phyloP scores from a whole-genome alignment of 1,140 invertebrate genomes.

The Pristionchus pacificus region DNA sequence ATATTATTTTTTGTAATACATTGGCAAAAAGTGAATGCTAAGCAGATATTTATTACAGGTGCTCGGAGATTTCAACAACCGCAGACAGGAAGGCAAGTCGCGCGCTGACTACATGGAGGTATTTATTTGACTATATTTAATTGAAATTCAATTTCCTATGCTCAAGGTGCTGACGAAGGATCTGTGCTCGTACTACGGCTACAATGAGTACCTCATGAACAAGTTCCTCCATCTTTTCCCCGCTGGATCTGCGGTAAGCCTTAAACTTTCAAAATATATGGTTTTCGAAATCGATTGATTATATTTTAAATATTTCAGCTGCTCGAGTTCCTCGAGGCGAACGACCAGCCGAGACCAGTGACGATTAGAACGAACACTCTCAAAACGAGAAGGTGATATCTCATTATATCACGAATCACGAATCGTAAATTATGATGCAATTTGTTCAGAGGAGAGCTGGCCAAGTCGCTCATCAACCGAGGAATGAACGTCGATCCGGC shows the following conservation, averaged over 20 bases:
- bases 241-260: slow-evolving; percentile 46
- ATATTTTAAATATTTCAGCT: slow-evolving; percentile 61
- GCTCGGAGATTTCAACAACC: slow-evolving; percentile 79
- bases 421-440: background rate
- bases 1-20: too few species aligned
- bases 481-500: slow-evolving; percentile 97
- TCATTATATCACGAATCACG: background rate
- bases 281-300: slow-evolving; percentile 2
- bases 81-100: slow-evolving; percentile 71
- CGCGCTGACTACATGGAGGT: slow-evolving; percentile 71
- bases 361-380: slow-evolving; percentile 92
- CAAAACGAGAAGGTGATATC: slow-evolving; percentile 70
- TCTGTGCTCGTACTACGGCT: slow-evolving; percentile 86
- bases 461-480: slow-evolving; percentile 79
- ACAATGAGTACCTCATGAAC: slow-evolving; percentile 92
- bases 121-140: slow-evolving; percentile 1
- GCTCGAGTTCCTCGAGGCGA: slow-evolving; percentile 91
- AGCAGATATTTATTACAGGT: slow-evolving; percentile 68
- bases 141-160: slow-evolving; percentile 63
- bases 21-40: slow-evolving; percentile 69
- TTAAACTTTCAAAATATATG: too few species aligned
- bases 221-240: slow-evolving; percentile 89
- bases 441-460: slow-evolving; percentile 73
- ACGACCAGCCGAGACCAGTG: slow-evolving; percentile 86
- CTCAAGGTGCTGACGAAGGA: slow-evolving; percentile 69